phyloP scores from a whole-genome alignment of 2,113 vertebrate genomes.

The Odocoileus virginianus region DNA sequence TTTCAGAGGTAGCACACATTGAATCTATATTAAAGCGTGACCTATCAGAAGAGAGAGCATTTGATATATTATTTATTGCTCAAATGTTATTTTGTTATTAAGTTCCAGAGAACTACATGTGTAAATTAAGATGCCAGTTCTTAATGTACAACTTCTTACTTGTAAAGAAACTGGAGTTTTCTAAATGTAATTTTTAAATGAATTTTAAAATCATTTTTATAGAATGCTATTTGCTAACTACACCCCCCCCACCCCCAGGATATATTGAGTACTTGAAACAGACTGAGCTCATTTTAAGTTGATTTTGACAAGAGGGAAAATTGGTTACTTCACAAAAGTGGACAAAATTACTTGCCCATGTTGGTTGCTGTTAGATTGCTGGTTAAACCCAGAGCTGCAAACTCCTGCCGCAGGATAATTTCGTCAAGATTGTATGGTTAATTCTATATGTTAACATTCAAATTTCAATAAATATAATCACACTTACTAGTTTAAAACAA shows the following conservation, averaged over 20 bases:
- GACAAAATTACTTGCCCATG: neutral
- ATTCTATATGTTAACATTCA: neutral
- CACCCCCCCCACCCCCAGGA: rapidly evolving
- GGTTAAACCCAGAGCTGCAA: neutral
- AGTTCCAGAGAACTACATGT: slow-evolving; percentile 49
- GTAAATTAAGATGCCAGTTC: slow-evolving; percentile 57
- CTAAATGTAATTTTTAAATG: neutral
- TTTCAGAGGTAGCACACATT: slow-evolving; percentile 56
- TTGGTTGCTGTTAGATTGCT: neutral
- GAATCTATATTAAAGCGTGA: slow-evolving; percentile 60
- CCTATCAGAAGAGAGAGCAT: slow-evolving; percentile 50
- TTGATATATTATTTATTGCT: slow-evolving; percentile 69
- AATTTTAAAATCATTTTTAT: neutral
- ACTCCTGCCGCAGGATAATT: neutral
- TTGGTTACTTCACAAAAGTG: neutral
- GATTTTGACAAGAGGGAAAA: neutral
- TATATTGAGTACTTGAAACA: neutral
- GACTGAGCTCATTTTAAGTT: neutral
- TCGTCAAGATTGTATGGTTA: neutral
- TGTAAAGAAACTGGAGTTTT: slow-evolving; percentile 24
- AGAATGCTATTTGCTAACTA: neutral
- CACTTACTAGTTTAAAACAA: neutral
- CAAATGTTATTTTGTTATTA: slow-evolving; percentile 72
- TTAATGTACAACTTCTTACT: slow-evolving; percentile 58
- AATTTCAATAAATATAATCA: neutral